These are phyloP conservation scores for Trichonephila clavata DNA, from an alignment of 1,140 invertebrate genomes.

Conservation along the genomic window DNA sequence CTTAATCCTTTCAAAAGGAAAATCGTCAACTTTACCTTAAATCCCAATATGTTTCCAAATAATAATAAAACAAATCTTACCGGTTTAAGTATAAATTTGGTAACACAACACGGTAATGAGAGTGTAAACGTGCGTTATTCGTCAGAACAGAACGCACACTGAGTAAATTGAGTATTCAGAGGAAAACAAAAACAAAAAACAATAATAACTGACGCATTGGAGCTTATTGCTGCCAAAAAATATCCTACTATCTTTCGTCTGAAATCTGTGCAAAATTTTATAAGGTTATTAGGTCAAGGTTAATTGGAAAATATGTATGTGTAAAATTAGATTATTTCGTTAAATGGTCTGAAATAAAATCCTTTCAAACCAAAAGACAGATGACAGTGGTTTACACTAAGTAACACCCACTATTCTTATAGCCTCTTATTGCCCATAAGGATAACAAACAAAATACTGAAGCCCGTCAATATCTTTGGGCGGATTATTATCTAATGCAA, in stretches of 20 bases:
- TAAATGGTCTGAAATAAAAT: too few species aligned
- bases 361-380: too few species aligned
- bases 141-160: neutral
- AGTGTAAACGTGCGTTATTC: neutral
- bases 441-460: too few species aligned
- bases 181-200: neutral
- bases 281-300: too few species aligned
- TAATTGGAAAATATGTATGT: too few species aligned
- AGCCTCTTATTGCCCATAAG: too few species aligned
- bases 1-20: neutral
- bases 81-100: neutral
- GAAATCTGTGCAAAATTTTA: too few species aligned
- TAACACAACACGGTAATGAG: neutral
- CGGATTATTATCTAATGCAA: too few species aligned
- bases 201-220: constrained; percentile 20
- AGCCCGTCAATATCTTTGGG: too few species aligned
- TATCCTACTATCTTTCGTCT: neutral
- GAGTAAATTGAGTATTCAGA: neutral
- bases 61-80: neutral
- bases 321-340: too few species aligned
- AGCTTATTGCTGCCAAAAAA: neutral
- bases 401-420: too few species aligned
- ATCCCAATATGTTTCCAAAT: neutral
- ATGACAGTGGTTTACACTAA: too few species aligned
- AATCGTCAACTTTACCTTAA: neutral